Base-by-base conservation (phyloP, 2,113 vertebrate genomes). In the Diphyllodes magnificus region DNA sequence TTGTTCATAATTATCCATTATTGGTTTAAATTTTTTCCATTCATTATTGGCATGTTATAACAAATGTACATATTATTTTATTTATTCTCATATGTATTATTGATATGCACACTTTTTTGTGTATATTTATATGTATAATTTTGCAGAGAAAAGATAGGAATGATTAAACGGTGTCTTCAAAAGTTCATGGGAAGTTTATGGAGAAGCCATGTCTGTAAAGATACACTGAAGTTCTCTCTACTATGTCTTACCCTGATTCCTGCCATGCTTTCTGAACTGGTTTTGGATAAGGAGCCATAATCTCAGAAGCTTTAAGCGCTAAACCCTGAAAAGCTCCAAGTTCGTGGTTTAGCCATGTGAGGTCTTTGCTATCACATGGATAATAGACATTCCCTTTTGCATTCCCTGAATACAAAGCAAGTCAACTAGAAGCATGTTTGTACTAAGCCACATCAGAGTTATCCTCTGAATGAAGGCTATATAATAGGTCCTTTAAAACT, bases 401-500 rank as follows among this genome's bases (percentile, higher is more conserved):
- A 77, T 90, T 94, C 71, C 59, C 17, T 1, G 14, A 51, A 69
- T 77, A 56, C 68, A 90, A 93, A 86, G 51, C 1, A 4, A 92
- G 60, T 88, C 53, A 78, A 39, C 72, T 88, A 44, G 66, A 81
- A 84, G 65, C 40, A 14, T 69, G 70, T 90, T 93, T 89, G 28
- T 68, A 27, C 42, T 90, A 85, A 92, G 78, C 89, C 88, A 96
- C 77, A 76, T 94, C 73, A 93, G 70, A 96, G 45, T 63, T 91
- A 63, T 18, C 24, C 24, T 94, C 81, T 76, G 72, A 73, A 71
- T 93, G 81, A 68, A 73, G 51, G 8, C 39, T 72, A 2, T 63
- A n/a, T 78, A 70, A 78, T 81, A 73, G 44, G 11, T 68, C 40
- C 44, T 94, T 88, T 81, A 83, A 85, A 50, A 85, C 45, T 77